A percentile compares a stretch with the other conserved stretches of the same genome.
phyloP scores from a whole-genome alignment of 2,888 invertebrate species.

The Hedya salicella region DNA sequence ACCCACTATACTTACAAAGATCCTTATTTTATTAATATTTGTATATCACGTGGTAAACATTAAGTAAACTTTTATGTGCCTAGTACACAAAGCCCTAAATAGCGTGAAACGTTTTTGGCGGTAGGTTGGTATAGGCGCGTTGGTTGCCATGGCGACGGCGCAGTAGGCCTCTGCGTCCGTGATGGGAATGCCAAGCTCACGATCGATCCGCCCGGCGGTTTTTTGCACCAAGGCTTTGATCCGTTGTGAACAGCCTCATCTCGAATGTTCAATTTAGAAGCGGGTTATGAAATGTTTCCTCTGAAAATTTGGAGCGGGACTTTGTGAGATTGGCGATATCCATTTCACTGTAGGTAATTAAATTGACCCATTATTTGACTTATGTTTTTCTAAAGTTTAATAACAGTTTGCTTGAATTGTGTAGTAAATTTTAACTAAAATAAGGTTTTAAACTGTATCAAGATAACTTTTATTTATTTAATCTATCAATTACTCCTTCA shows the following conservation, averaged over 20 bases:
- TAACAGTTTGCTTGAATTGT: too few relatives aligned
- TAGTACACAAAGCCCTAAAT: background rate
- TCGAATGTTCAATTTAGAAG: conserved; percentile 29
- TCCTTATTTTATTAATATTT: too few relatives aligned
- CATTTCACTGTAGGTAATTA: too few relatives aligned
- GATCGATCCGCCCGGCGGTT: conserved; percentile 67
- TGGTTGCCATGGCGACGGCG: conserved; percentile 75
- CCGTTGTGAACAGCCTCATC: conserved; percentile 39
- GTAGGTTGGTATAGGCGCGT: conserved; percentile 48
- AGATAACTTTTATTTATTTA: too few relatives aligned
- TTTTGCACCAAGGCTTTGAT: conserved; percentile 55
- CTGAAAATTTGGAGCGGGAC: background rate
- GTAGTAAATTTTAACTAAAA: too few relatives aligned
- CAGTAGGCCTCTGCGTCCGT: conserved; percentile 74
- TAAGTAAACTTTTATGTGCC: too few relatives aligned
- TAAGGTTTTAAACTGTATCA: too few relatives aligned
- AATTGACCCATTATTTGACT: too few relatives aligned
- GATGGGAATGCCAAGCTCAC: conserved; percentile 77
- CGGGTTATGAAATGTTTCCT: background rate
- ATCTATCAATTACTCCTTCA: too few relatives aligned
- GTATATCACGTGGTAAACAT: too few relatives aligned
- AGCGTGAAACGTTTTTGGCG: conserved; percentile 45
- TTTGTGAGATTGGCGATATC: background rate
- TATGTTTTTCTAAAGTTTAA: too few relatives aligned
- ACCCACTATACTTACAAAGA: too few relatives aligned